Percentiles rank a stretch among this genome's conserved stretches.
phyloP scores from a whole-genome alignment of 2,888 invertebrate species.

The Congeria kusceri region DNA sequence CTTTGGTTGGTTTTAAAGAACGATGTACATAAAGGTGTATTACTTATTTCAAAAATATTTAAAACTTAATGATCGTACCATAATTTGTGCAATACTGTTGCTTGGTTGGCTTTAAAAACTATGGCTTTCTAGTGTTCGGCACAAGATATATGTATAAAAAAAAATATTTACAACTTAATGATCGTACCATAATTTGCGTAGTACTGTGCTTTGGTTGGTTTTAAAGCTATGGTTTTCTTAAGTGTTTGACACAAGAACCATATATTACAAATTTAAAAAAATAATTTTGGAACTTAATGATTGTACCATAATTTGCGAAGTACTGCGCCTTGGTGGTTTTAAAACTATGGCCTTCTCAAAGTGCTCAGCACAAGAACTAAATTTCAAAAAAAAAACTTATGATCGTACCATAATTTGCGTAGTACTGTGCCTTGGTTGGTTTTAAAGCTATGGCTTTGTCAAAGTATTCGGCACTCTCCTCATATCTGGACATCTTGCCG shows the following conservation, averaged over 20 bases:
- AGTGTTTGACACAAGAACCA: too few relatives aligned
- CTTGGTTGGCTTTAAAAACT: conserved; percentile 88
- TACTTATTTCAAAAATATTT: too few relatives aligned
- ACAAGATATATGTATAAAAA: too few relatives aligned
- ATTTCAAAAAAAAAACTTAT: too few relatives aligned
- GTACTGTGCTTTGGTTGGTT: conserved; percentile 91
- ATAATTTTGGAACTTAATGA: too few relatives aligned
- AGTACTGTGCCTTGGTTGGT: conserved; percentile 92
- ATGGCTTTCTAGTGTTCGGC: conserved; percentile 93
- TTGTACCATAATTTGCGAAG: conserved; percentile 94
- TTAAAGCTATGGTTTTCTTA: conserved; percentile 89
- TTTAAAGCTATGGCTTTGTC: conserved; percentile 89
- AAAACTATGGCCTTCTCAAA: conserved; percentile 92
- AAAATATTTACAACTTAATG: too few relatives aligned
- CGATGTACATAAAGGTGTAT: conserved; percentile 91
- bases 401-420: conserved; percentile 94
- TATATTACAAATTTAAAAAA: too few relatives aligned
- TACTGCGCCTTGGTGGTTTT: conserved; percentile 91
- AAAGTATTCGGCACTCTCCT: conserved; percentile 93
- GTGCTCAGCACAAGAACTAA: conserved; percentile 93
- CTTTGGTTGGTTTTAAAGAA: conserved; percentile 89
- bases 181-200: conserved; percentile 94
- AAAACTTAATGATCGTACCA: too few relatives aligned
- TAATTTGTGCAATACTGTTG: conserved; percentile 95
- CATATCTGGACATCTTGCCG: conserved; percentile 92